Conservation (phyloP, 2,113 vertebrate species). For the Oceanites oceanicus region DNA sequence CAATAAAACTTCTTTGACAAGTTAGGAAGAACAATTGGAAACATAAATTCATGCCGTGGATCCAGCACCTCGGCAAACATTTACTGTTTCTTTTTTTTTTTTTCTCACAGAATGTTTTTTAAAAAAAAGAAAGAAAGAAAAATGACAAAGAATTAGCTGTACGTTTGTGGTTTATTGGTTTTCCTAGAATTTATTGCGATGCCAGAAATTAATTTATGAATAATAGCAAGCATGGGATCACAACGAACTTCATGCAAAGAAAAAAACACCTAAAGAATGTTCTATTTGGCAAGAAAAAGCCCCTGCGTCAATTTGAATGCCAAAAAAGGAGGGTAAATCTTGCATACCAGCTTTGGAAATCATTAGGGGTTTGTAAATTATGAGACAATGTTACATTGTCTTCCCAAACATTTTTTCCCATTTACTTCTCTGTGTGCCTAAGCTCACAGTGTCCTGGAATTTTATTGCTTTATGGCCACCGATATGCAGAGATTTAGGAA, state of each 20-base stretch:
- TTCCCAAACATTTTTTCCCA: slow-evolving; percentile 50
- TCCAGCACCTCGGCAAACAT: slow-evolving; percentile 50
- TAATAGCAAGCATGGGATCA: slow-evolving; percentile 74
- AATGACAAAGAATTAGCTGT: slow-evolving; percentile 68
- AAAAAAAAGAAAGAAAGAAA: background rate
- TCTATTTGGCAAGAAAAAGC: slow-evolving; percentile 72
- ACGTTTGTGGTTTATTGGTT: slow-evolving; percentile 73
- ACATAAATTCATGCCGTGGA: slow-evolving; percentile 61
- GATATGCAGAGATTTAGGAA: slow-evolving; percentile 17
- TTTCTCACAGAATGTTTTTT: slow-evolving; percentile 60
- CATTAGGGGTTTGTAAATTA: slow-evolving; percentile 69
- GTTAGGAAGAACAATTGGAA: slow-evolving; percentile 58
- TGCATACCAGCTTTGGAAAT: slow-evolving; percentile 65
- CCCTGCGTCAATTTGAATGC: slow-evolving; percentile 35
- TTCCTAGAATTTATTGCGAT: slow-evolving; percentile 76
- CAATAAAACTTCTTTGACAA: slow-evolving; percentile 61
- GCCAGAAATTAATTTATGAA: slow-evolving; percentile 82
- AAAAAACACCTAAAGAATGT: slow-evolving; percentile 78
- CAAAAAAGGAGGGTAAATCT: slow-evolving; percentile 63
- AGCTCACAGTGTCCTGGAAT: slow-evolving; percentile 46
- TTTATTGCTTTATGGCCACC: slow-evolving; percentile 33
- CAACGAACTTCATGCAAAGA: slow-evolving; percentile 70
- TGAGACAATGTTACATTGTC: slow-evolving; percentile 65
- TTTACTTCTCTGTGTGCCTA: slow-evolving; percentile 57
- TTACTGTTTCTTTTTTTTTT: slow-evolving; percentile 35